Evolutionary conservation across 2,888 invertebrate genomes (phyloP).

Genomic region (Muscina levida): DNA sequence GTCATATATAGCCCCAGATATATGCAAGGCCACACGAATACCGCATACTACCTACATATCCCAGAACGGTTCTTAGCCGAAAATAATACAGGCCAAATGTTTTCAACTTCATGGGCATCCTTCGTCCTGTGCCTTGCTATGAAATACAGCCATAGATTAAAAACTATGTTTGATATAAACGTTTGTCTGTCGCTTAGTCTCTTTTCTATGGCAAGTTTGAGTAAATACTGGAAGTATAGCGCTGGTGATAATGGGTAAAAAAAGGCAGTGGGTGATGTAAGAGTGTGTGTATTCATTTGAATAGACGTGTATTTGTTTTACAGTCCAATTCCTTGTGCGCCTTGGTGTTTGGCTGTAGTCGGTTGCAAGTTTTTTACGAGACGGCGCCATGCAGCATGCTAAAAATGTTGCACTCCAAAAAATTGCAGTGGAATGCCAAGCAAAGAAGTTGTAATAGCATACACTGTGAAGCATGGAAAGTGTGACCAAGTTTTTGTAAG

Average conservation of each 20-base stretch:
- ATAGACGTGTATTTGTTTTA: conserved; percentile 48
- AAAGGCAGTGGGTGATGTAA: conserved; percentile 11
- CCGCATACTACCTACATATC: no score
- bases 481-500: no score
- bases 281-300: conserved; percentile 25
- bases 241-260: no score
- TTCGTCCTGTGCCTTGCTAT: background rate
- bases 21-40: no score
- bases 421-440: no score
- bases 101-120: conserved; percentile 3
- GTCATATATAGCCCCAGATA: no score
- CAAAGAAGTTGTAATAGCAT: no score
- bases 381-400: conserved; percentile 41
- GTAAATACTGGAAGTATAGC: no score
- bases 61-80: conserved; percentile 16
- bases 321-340: conserved; percentile 16
- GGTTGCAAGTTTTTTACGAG: conserved; percentile 7
- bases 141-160: conserved; percentile 26
- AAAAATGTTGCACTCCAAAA: no score
- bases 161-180: conserved; percentile 18
- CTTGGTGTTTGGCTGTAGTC: conserved; percentile 14
- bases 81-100: conserved; percentile 13
- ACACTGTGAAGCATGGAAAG: no score
- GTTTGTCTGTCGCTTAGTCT: conserved; percentile 2
- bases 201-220: background rate